phyloP scores from a whole-genome alignment of 2,888 invertebrate genomes.

The Drosophila demipolita region DNA sequence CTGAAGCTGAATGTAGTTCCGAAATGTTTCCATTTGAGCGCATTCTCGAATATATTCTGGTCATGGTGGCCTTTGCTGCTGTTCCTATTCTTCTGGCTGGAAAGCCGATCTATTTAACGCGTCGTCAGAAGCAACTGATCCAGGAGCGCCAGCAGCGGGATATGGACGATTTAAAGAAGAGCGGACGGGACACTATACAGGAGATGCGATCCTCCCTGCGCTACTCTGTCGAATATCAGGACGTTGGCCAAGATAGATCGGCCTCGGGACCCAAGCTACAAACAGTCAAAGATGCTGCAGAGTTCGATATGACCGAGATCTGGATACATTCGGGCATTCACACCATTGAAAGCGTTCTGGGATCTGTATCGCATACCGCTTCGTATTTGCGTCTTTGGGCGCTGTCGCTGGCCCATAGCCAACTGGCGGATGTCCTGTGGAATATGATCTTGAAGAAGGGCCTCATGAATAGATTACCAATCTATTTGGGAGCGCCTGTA shows the following conservation, averaged over 20 bases:
- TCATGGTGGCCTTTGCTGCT: conserved; percentile 91
- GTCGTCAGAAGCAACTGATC: conserved; percentile 84
- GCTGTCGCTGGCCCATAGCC: conserved; percentile 98
- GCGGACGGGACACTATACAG: conserved; percentile 41
- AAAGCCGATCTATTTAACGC: conserved; percentile 92
- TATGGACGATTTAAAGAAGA: conserved; percentile 4
- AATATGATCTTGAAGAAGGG: conserved; percentile 93
- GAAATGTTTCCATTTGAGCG: conserved; percentile 89
- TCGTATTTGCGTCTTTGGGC: conserved; percentile 99
- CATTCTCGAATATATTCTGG: conserved; percentile 90
- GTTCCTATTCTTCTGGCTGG: conserved; percentile 96
- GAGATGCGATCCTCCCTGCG: conserved; percentile 60
- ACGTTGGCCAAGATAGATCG: background rate
- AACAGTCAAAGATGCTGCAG: conserved; percentile 30
- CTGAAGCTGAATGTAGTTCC: conserved; percentile 84
- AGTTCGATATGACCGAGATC: conserved; percentile 68
- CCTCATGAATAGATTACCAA: conserved; percentile 86
- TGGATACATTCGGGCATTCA: conserved; percentile 87
- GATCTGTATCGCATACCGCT: conserved; percentile 99
- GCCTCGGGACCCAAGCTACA: conserved; percentile 25
- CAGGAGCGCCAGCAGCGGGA: conserved; percentile 31
- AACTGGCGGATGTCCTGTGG: conserved; percentile 95
- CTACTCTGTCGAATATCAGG: conserved; percentile 79
- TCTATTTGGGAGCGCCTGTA: conserved; percentile 86
- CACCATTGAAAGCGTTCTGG: conserved; percentile 87